A percentile compares a stretch with the other conserved stretches of the same genome.
Conservation (phyloP, 1,140 invertebrate species). For the Mesaphorura yosii region DNA sequence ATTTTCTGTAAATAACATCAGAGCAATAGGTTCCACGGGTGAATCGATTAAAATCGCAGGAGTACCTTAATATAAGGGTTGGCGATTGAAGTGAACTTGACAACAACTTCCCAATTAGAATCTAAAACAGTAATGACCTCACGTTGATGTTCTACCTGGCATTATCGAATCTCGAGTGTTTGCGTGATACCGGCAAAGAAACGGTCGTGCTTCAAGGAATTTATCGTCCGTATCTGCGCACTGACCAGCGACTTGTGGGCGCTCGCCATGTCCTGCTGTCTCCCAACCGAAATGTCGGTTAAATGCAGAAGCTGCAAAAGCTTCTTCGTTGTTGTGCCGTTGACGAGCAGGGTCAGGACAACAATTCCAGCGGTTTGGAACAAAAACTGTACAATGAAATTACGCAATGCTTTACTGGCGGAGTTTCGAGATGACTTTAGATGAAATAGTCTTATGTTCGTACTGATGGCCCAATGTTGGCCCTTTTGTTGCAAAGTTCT, state of each 20-base stretch:
- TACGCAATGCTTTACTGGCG: too few relatives aligned
- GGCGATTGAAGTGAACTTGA: conserved; percentile 7
- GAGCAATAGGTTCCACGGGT: not conserved
- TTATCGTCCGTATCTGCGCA: conserved; percentile 32
- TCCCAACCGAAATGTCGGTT: conserved; percentile 36
- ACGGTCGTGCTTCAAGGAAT: conserved; percentile 38
- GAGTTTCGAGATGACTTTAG: too few relatives aligned
- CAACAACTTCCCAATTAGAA: conserved; percentile 39
- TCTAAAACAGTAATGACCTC: too few relatives aligned
- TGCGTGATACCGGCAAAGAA: conserved; percentile 40
- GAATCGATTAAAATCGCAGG: too few relatives aligned
- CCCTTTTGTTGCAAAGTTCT: conserved; percentile 29
- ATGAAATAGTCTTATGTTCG: not conserved
- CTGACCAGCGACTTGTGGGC: conserved; percentile 35
- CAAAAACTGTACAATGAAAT: conserved; percentile 30
- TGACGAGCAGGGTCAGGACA: conserved; percentile 38
- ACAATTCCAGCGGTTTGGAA: conserved; percentile 39
- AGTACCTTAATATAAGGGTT: conserved; percentile 20
- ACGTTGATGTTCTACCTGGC: too few relatives aligned
- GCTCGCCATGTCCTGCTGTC: conserved; percentile 37
- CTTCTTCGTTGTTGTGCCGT: conserved; percentile 37
- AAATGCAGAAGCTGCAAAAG: conserved; percentile 38
- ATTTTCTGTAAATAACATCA: not conserved
- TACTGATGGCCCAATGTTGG: conserved; percentile 30
- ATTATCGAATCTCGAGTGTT: too few relatives aligned